Evolutionary conservation across 2,797 vertebrate genomes (phyloP).

Genomic region (Pelochelys cantorii): DNA sequence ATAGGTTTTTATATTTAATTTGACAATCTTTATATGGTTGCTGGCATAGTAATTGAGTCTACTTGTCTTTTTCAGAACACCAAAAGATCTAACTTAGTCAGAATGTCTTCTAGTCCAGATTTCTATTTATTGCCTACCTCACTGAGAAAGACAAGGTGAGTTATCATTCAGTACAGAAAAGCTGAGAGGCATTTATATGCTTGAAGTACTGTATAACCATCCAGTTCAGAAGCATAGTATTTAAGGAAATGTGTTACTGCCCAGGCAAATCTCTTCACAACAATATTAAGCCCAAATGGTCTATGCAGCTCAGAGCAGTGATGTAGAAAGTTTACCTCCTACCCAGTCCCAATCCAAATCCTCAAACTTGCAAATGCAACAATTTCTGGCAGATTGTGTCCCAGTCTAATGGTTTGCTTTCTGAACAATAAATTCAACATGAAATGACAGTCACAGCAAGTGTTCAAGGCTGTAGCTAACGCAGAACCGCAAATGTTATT

Average conservation of each 20-base stretch:
- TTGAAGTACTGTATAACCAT: conserved; percentile 64
- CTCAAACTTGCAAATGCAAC: conserved; percentile 67
- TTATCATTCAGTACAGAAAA: conserved; percentile 89
- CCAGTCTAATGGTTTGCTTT: conserved; percentile 56
- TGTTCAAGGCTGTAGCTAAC: conserved; percentile 68
- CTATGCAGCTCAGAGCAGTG: neutral
- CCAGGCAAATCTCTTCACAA: conserved; percentile 38
- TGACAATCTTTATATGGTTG: conserved; percentile 85
- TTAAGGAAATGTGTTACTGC: conserved; percentile 49
- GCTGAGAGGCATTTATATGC: conserved; percentile 78
- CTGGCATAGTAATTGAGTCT: conserved; percentile 89
- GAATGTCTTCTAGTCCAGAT: conserved; percentile 80
- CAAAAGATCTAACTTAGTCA: conserved; percentile 91
- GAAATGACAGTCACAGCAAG: conserved; percentile 79
- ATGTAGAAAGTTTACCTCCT: conserved; percentile 51
- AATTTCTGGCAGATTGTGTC: conserved; percentile 71
- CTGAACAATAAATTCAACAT: conserved; percentile 71
- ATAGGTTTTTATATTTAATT: conserved; percentile 71
- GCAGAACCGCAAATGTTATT: conserved; percentile 64
- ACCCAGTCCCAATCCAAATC: conserved; percentile 47
- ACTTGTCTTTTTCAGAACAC: conserved; percentile 92
- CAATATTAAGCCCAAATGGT: neutral
- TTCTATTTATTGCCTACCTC: conserved; percentile 91
- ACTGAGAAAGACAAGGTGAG: conserved; percentile 90
- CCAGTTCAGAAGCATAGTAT: conserved; percentile 17